Evolutionary conservation across 2,113 vertebrate species (phyloP), one percentile per base, ranked within the genome.

Genomic region (Crocuta crocuta): DNA sequence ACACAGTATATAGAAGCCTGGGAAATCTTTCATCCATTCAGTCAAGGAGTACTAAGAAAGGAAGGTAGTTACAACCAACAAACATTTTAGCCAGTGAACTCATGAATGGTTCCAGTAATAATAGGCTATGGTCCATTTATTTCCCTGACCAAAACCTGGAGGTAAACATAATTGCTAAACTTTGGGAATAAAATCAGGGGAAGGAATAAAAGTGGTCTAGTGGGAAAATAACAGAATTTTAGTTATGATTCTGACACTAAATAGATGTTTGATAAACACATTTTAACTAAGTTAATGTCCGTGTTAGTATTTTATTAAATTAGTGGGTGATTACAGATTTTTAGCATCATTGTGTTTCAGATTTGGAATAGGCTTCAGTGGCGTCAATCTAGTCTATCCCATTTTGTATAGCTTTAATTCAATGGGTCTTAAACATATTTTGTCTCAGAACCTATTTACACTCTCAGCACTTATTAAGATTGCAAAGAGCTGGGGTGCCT

Each of bases 231-330:
- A 53, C 13, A 78, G 28, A 79, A 79, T 92, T 80, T 31, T 89
- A 94, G 79, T 43, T 58, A 79, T 48, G 53, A 26, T 5, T 55
- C 16, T 70, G 73, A 81, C 24, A 78, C 2, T 66, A 80, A 78
- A 63, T 53, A 55, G 23, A 31, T 89, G 15, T 91, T 79, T 79
- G 45, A 84, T 63, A 89, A 96, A 73, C 11, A 82, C 43, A 76
- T 91, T 93, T 94, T 79, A 91, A 61, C 7, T 28, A 71, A 70
- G 26, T 48, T 66, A 79, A 66, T 50, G 33, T 70, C 83, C 19
- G n/a, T 84, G 10, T 48, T 61, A 78, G 58, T 43, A 73, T 73
- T 96, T 88, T 73, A 83, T 91, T 10, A 88, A 93, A 88, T 78
- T 48, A 78, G 45, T 39, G 10, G 63, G 19, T 65, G 15, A 91